phyloP scores from a whole-genome alignment of 2,113 vertebrate genomes.

The Microcebus jonahi region DNA sequence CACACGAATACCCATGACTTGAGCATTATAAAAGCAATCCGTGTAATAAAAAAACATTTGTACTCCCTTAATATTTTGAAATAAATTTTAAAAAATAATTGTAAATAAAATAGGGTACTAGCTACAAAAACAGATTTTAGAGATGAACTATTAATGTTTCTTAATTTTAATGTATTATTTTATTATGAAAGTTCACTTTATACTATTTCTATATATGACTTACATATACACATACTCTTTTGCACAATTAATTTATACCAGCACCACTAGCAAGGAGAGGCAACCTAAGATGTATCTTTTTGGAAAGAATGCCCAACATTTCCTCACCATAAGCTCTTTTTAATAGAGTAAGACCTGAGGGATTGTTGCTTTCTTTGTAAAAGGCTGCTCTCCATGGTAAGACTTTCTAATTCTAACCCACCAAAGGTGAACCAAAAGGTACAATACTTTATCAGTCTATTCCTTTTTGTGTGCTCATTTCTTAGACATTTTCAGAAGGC shows the following conservation, averaged over 20 bases:
- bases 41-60: no score
- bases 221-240: background rate
- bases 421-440: background rate
- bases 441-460: background rate
- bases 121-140: background rate
- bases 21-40: no score
- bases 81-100: no score
- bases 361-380: no score
- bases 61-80: no score
- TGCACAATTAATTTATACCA: background rate
- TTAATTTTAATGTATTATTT: background rate
- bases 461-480: background rate
- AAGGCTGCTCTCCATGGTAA: no score
- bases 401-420: no score
- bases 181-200: background rate
- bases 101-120: no score
- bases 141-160: background rate
- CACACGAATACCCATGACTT: no score
- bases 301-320: background rate
- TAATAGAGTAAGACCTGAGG: background rate
- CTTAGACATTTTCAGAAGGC: background rate
- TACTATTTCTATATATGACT: background rate
- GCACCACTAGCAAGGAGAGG: background rate
- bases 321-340: background rate
- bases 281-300: background rate